These are phyloP conservation scores for Allolobophora icterica DNA, from an alignment of 2,888 invertebrate species.

Conservation along the genomic window DNA sequence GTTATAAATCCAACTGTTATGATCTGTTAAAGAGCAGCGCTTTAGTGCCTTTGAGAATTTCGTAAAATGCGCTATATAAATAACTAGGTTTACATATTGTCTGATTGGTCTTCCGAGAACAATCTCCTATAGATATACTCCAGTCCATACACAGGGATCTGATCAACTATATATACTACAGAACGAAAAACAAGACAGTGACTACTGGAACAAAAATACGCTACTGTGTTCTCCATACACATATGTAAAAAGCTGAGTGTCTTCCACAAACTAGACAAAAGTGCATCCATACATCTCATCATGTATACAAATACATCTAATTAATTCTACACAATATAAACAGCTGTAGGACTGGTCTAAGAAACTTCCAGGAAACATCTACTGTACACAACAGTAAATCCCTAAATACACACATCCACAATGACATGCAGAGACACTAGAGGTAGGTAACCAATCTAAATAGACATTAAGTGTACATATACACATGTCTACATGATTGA, in stretches of 20 bases:
- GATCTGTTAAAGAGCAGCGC: no score
- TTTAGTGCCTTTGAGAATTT: no score
- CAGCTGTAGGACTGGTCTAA: neutral
- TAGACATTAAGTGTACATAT: neutral
- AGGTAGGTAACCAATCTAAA: neutral
- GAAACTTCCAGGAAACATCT: no score
- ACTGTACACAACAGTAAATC: neutral
- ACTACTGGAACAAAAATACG: neutral
- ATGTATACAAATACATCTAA: neutral
- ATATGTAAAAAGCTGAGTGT: neutral
- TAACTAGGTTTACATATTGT: no score
- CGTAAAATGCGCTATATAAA: no score
- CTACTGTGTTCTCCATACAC: neutral
- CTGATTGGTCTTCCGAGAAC: no score
- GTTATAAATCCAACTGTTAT: no score
- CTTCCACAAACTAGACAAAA: neutral
- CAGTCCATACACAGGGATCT: neutral
- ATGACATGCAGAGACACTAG: neutral
- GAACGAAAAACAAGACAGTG: neutral
- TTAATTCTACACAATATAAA: neutral
- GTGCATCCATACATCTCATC: neutral
- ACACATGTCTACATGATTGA: no score
- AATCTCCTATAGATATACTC: no score
- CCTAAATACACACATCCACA: neutral
- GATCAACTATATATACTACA: neutral